Conservation (phyloP, 2,113 vertebrate species). For the Tamias sibiricus region DNA sequence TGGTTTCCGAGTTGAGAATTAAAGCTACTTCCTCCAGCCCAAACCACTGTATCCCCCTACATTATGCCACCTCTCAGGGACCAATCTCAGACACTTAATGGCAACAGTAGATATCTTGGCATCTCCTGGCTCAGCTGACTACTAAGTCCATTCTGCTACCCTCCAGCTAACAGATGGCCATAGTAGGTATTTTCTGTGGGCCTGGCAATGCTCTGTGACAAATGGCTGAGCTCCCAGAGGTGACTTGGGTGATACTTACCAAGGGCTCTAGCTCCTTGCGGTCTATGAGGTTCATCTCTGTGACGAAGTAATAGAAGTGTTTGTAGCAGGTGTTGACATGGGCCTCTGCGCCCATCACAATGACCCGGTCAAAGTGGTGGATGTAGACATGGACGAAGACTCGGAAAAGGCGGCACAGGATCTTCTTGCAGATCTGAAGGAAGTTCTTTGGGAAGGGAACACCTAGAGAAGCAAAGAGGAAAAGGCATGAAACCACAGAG, state of each 20-base stretch:
- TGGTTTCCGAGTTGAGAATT: not conserved
- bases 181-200: not conserved
- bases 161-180: not conserved
- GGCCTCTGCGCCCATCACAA: slow-evolving; percentile 92
- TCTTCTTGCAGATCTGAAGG: slow-evolving; percentile 94
- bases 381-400: slow-evolving; percentile 94
- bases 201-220: not conserved
- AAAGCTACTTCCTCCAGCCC: not conserved
- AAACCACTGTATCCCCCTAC: not conserved
- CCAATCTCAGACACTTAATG: not conserved
- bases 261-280: slow-evolving; percentile 93
- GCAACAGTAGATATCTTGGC: not conserved
- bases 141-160: not conserved
- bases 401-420: slow-evolving; percentile 92
- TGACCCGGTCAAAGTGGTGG: slow-evolving; percentile 93
- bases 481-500: not conserved
- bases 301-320: slow-evolving; percentile 94
- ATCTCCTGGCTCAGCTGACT: not conserved
- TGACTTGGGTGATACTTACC: slow-evolving; percentile 85
- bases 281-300: slow-evolving; percentile 93
- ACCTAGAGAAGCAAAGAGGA: slow-evolving; percentile 81
- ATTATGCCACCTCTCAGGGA: not conserved
- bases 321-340: slow-evolving; percentile 95
- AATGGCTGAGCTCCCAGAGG: not conserved
- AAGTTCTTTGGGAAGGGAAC: slow-evolving; percentile 94